A percentile compares a stretch with the other conserved stretches of the same genome.
Evolutionary conservation across 2,797 vertebrate genomes (phyloP).

Genomic region (Takifugu ocellatus): DNA sequence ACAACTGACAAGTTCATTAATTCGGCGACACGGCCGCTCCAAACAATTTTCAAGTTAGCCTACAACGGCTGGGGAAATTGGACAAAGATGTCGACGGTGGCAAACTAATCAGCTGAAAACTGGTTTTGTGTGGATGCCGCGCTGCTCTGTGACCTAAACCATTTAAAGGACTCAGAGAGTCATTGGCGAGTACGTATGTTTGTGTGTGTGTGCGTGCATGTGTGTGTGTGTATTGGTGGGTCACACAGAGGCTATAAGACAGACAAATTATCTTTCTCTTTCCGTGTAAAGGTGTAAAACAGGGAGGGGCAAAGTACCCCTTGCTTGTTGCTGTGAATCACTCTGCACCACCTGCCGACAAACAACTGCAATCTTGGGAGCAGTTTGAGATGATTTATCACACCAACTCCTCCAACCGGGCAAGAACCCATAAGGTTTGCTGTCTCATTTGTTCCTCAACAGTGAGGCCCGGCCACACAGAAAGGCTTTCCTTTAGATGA

Average conservation of each 20-base stretch:
- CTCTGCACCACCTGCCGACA: constrained; percentile 61
- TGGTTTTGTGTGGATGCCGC: constrained; percentile 53
- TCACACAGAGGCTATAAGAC: too few species aligned
- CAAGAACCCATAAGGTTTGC: constrained; percentile 50
- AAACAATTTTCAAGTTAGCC: constrained; percentile 62
- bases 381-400: constrained; percentile 65
- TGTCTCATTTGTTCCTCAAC: constrained; percentile 43
- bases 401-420: constrained; percentile 55
- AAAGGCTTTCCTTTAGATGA: too few species aligned
- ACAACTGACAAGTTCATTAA: constrained; percentile 69
- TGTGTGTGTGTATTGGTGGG: too few species aligned
- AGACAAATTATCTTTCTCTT: too few species aligned
- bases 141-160: constrained; percentile 34
- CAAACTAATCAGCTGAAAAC: constrained; percentile 45
- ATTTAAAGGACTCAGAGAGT: constrained; percentile 48
- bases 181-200: not conserved
- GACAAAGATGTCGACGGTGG: constrained; percentile 43
- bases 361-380: constrained; percentile 70
- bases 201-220: too few species aligned
- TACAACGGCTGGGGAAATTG: constrained; percentile 54
- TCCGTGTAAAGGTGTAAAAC: constrained; percentile 33
- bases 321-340: constrained; percentile 68
- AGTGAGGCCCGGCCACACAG: too few species aligned
- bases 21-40: constrained; percentile 53
- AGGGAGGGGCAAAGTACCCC: constrained; percentile 41